Percentiles rank a stretch among this genome's conserved stretches.
Conservation (phyloP, 2,797 vertebrate genomes). For the Microtus obscurus region DNA sequence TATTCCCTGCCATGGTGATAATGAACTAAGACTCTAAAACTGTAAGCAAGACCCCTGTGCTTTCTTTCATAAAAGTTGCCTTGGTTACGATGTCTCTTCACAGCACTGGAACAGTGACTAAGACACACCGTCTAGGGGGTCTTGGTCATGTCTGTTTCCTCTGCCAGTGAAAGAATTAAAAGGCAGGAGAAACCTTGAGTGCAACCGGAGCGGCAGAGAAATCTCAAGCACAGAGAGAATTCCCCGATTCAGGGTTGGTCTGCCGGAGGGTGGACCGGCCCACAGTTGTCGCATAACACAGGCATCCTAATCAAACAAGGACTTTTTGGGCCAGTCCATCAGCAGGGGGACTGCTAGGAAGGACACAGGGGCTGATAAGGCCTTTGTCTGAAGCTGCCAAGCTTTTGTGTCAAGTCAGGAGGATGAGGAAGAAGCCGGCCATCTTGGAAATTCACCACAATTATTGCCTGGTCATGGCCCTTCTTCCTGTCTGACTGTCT, state of each 20-base stretch:
- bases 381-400: neutral
- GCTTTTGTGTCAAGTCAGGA: neutral
- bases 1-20: neutral
- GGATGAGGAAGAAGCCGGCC: neutral
- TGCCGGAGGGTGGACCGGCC: neutral
- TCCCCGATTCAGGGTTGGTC: neutral
- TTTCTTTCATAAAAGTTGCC: neutral
- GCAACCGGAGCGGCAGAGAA: neutral
- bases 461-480: neutral
- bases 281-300: neutral
- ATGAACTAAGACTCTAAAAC: neutral
- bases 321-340: too few relatives aligned
- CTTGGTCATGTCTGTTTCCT: neutral
- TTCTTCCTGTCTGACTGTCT: neutral
- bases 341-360: neutral
- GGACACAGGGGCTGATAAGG: neutral
- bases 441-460: neutral
- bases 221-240: neutral
- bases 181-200: neutral
- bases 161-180: neutral
- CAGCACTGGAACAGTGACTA: neutral
- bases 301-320: neutral
- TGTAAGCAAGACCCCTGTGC: neutral
- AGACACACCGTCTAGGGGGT: neutral
- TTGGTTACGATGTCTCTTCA: neutral